These are phyloP conservation scores for Octomys mimax DNA, from an alignment of 2,797 vertebrate species.

Conservation along the genomic window DNA sequence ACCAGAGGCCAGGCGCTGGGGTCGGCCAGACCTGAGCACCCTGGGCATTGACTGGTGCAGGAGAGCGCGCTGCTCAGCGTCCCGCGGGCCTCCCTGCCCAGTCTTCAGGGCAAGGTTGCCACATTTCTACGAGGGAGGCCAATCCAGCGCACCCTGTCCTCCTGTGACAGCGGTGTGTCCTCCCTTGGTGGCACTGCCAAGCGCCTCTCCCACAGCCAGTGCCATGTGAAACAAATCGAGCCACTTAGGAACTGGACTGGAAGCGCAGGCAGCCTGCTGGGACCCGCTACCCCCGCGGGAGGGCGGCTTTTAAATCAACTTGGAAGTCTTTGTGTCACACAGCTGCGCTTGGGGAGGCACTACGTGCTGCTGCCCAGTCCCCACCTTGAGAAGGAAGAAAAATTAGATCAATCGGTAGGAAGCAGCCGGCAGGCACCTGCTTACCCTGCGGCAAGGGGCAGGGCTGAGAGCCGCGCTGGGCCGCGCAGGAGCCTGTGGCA, in stretches of 20 bases:
- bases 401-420: background rate
- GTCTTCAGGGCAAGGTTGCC: accelerated
- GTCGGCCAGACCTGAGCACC: background rate
- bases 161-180: accelerated
- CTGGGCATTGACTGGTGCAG: background rate
- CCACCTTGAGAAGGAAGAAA: background rate
- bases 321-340: background rate
- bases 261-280: background rate
- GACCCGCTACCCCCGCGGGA: background rate
- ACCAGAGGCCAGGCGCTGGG: background rate
- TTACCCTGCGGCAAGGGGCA: background rate
- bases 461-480: background rate
- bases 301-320: background rate
- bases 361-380: slow-evolving; percentile 1
- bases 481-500: accelerated
- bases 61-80: accelerated
- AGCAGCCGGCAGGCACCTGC: background rate
- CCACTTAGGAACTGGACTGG: background rate
- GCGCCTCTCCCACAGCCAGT: accelerated
- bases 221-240: background rate
- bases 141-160: accelerated
- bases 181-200: background rate
- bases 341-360: background rate
- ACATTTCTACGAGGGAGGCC: accelerated
- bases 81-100: accelerated